Base-by-base conservation (phyloP, 64 coral and sea anemone species). In the Montipora capricornis region DNA sequence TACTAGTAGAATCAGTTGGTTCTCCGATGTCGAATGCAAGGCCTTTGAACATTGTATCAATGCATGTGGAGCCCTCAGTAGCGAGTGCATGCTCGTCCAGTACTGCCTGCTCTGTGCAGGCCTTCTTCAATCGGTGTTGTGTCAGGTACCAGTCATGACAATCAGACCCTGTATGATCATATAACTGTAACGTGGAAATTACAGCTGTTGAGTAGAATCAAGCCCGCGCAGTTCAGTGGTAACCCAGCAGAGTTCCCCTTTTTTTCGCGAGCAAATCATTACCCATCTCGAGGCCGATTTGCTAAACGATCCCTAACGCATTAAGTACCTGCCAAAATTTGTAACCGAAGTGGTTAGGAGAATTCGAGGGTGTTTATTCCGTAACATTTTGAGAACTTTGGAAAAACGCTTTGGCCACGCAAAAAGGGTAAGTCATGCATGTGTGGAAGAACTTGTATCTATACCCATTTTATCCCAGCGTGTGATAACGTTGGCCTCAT, bases 161-260 rank as follows among this genome's bases (percentile, higher is more conserved):
- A 0, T 4, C 14, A 6, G n/a, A 45, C 51, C 52, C 80, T 1
- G 16, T 1, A 20, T 9, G 80, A 83, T 52, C 51, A 2, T 11
- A 46, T 77, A 4, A 57, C 77, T n/a, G 47, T 44, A 9, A 80
- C 80, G 55, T 80, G 77, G 76, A 90, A 90, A 59, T 61, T 90
- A 14, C 76, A 75, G 29, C 2, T 88, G 44, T 22, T 88, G 68
- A 50, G 49, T 88, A 70, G 73, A 37, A 75, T 88, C 6, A 9
- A 20, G 73, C 68, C 45, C 16, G 75, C 86, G 55, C 69, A 75
- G 86, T 75, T 88, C 60, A 75, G 68, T 49, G 86, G 67, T 5
- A 88, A 88, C 8, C 86, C 86, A 13, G 60, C 69, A 10, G 86
- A 88, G 6, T 88, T 88, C 22, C 86, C 86, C 67, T 88, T 88